Base-by-base conservation (phyloP, 2,888 invertebrate species). In the Trilocha varians region DNA sequence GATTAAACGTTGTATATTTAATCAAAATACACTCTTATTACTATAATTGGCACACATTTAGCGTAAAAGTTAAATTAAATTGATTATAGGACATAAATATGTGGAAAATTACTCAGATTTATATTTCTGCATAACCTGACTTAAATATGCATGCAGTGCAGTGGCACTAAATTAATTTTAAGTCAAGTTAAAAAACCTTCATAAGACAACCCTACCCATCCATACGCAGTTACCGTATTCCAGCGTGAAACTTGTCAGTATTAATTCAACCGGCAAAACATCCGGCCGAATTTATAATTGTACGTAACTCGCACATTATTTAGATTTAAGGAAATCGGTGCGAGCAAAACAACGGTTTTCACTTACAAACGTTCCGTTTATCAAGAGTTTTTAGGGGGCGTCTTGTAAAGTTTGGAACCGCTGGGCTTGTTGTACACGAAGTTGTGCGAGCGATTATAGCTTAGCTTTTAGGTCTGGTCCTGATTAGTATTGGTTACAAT, bases 281-380 rank as follows among this genome's bases (percentile, higher is more conserved):
- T 57, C 58, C 57, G 49, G 47, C 55, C 56, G 73, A 76, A 74
- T 75, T 66, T 69, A 69, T 79, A 80, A 82, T 80, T 72, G 64
- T 65, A 68, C 69, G 65, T 70, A 66, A 72, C 53, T 54, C 56
- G 51, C 57, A 72, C 75, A 72, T 83, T 82, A 83, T 83, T 84
- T 83, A 83, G 80, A 82, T 80, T 78, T 78, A 79, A 66, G 78
- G 73, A 82, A 83, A 82, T 80, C 73, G 72, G 69, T 55, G 47
- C 56, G 59, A 47, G 62, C 76, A 78, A 80, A 79, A 79, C 80
- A 79, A 72, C 63, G 77, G 72, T 74, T 75, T 77, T 78, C 80
- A 78, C 78, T 79, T 76, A 76, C 79, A 78, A 70, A 61, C 62
- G 56, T 56, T 63, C 65, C 76, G 70, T 79, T 76, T 72, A 70